phyloP scores from a whole-genome alignment of 1,140 invertebrate species.

The Manduca sexta region DNA sequence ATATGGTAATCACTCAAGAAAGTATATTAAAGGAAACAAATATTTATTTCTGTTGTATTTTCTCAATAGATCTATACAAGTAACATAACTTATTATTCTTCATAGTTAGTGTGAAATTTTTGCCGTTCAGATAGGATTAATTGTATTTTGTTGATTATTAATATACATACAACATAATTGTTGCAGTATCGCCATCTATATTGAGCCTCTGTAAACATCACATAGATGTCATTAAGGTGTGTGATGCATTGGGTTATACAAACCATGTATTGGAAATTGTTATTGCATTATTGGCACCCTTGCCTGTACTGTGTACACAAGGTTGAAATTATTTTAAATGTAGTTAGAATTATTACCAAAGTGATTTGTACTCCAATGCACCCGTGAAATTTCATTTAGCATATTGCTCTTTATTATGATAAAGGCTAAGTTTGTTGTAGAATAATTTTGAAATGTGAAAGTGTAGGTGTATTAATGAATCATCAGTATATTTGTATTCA shows the following conservation, averaged over 20 bases:
- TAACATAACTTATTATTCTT: not conserved
- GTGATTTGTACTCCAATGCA: conserved; percentile 50
- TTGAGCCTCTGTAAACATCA: conserved; percentile 12
- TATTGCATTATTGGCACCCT: conserved; percentile 25
- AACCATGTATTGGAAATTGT: conserved; percentile 16
- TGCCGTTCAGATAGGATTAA: conserved; percentile 8
- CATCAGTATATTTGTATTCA: conserved; percentile 69
- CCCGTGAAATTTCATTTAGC: conserved; percentile 48
- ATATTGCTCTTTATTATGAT: conserved; percentile 51
- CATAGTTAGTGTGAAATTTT: conserved; percentile 5
- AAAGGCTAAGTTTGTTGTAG: conserved; percentile 59
- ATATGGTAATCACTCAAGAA: conserved; percentile 33
- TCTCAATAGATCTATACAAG: not conserved
- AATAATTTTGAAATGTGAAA: conserved; percentile 62
- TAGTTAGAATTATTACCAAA: conserved; percentile 42
- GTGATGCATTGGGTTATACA: conserved; percentile 13
- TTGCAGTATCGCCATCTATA: too few relatives aligned
- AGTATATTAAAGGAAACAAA: not conserved
- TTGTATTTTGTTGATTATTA: too few relatives aligned
- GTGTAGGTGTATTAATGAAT: conserved; percentile 66
- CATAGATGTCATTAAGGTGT: conserved; percentile 40
- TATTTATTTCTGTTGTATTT: conserved; percentile 1
- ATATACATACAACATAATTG: too few relatives aligned
- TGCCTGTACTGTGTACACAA: conserved; percentile 5
- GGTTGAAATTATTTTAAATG: conserved; percentile 45